Evolutionary conservation across 35 echinoderm and acorn worm genomes (phyloP).

Genomic region (Ophioderma brevispina): DNA sequence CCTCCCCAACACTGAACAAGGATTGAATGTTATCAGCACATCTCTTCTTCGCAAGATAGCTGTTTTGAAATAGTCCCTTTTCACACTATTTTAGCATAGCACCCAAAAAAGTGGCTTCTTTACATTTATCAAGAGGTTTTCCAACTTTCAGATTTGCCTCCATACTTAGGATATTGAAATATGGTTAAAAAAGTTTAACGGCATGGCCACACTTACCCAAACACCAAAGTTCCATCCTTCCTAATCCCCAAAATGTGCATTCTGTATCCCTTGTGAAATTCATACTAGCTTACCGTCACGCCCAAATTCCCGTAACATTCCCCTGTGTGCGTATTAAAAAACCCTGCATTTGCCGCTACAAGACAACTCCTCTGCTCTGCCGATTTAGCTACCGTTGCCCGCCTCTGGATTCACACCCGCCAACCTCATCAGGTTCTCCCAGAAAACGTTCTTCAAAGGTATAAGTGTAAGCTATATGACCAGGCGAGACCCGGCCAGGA

Average conservation of each 20-base stretch:
- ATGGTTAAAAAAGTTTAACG: too few relatives aligned
- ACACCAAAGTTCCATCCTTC: slow-evolving; percentile 77
- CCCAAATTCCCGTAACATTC: slow-evolving; percentile 67
- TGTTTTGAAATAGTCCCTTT: too few relatives aligned
- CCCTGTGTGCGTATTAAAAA: slow-evolving; percentile 42
- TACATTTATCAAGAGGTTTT: too few relatives aligned
- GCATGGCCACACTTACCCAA: slow-evolving; percentile 85
- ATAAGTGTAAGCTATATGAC: slow-evolving; percentile 45
- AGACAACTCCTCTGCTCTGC: slow-evolving; percentile 58
- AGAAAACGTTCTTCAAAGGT: slow-evolving; percentile 39
- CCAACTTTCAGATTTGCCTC: too few relatives aligned
- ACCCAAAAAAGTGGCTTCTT: too few relatives aligned
- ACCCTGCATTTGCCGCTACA: slow-evolving; percentile 62
- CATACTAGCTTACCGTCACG: slow-evolving; percentile 61
- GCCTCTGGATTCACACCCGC: slow-evolving; percentile 26
- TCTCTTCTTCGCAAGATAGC: slow-evolving; percentile 95
- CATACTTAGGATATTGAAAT: too few relatives aligned
- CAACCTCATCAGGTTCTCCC: slow-evolving; percentile 41
- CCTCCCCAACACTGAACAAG: slow-evolving; percentile 86
- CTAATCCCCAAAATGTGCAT: slow-evolving; percentile 94
- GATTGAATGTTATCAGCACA: slow-evolving; percentile 72
- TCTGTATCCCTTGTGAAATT: slow-evolving; percentile 66
- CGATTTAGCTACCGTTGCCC: slow-evolving; percentile 21
- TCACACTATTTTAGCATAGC: too few relatives aligned
- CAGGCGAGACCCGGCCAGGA: background rate